Evolutionary conservation across 1,140 invertebrate species (phyloP), one percentile per base, ranked within the genome.

Genomic region (Zaprionus tsacasi): DNA sequence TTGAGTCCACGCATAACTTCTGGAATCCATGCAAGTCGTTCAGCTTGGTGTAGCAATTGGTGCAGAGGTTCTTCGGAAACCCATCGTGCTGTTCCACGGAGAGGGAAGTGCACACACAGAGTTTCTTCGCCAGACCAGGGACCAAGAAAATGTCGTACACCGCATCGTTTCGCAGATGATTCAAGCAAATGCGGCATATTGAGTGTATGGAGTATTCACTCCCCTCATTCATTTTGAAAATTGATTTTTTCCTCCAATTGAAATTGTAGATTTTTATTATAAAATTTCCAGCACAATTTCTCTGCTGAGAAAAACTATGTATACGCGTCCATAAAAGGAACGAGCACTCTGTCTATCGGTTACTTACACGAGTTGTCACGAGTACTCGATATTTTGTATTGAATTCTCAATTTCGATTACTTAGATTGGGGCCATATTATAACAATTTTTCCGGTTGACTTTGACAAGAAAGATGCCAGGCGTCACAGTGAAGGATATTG

Each of bases 401-500:
- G 4, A 15, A 2, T 7, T 52, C 52, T 40, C 50, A 57, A 48
- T 52, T 15, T 50, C 33, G 3, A 38, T 50, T 50, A 27, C 11
- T 27, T n/a, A 13, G n/a, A n/a, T n/a, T n/a, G n/a, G n/a, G n/a
- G 40, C n/a, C 1, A 15, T 45, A 15, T 15, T 7, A 2, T n/a
- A 45, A 15, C n/a, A 45, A 45, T 45, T 45, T 0, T n/a, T n/a
- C n/a, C n/a, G n/a, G n/a, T n/a, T n/a, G n/a, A n/a, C n/a, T n/a
- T n/a, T n/a, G n/a, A n/a, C n/a, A n/a, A n/a, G n/a, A n/a, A n/a
- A 96, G 96, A 97, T 97, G 96, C 96, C 96, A 86, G 97, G 96
- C 76, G 95, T 97, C 72, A 97, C 97, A 65, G 95, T 99, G 57
- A 99, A 99, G 93, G 99, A 99, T 95, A 99, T 99, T 90, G 98